Evolutionary conservation across 2,113 vertebrate species (phyloP), one percentile per base, ranked within the genome.

Genomic region (Oxygymnocypris stewartii): DNA sequence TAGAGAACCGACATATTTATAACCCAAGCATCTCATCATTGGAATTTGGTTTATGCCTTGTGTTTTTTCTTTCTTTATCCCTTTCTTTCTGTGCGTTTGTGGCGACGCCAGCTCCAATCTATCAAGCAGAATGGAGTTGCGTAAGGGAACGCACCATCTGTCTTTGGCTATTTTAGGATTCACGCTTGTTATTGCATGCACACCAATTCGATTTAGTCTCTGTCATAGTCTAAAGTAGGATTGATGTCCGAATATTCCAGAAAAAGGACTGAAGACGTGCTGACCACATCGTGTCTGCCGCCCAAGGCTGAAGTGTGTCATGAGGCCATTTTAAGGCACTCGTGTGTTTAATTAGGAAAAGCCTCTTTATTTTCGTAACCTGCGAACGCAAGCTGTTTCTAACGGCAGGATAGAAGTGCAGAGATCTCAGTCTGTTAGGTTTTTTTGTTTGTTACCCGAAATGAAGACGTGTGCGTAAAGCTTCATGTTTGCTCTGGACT

Each of bases 241-340:
- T 11, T 54, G 25, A 28, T 37, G 65, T 51, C 65, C 44, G 81
- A 82, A 82, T 71, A 37, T 82, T 4, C 10, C 42, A 71, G 63
- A 28, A 35, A 49, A 35, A n/a, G 42, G 42, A 40, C 57, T 31
- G 40, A 25, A 67, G 76, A 37, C 65, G 14, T 82, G 80, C 4
- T 51, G 42, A 51, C 63, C 42, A 35, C 80, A 31, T 40, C 42
- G 61, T 82, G 25, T 63, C 79, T 80, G 23, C 4, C 42, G n/a
- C 2, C 25, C 61, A 57, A 18, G 63, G 47, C 49, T 28, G 23
- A 74, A 85, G 76, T 69, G 86, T 84, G 88, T 89, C 84, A 87
- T 40, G 85, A 87, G 88, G 86, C 85, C 85, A 37, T 75, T 74
- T 84, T 40, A 51, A 40, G 82, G 47, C 42, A 11, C 82, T 57